phyloP scores from a whole-genome alignment of 2,113 vertebrate species.

The Paedocypris sp. region DNA sequence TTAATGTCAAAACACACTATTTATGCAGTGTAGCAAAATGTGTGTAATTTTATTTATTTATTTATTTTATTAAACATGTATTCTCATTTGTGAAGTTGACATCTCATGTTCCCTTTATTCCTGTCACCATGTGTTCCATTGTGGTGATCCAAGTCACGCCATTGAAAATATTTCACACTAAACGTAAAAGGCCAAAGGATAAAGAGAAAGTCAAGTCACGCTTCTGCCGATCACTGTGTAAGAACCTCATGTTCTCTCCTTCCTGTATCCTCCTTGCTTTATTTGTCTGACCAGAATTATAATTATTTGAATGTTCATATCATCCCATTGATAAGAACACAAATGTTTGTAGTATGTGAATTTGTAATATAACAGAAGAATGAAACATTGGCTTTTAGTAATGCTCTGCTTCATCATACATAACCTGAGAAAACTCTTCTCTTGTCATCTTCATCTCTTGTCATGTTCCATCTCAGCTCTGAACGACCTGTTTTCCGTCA shows the following conservation, averaged over 20 bases:
- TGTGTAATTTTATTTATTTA: background rate
- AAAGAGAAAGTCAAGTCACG: slow-evolving; percentile 99
- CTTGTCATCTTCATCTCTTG: slow-evolving; percentile 8
- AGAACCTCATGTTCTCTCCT: slow-evolving; percentile 68
- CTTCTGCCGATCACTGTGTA: slow-evolving; percentile 99
- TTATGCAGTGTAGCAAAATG: background rate
- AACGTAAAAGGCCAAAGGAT: slow-evolving; percentile 99
- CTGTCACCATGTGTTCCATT: slow-evolving; percentile 63
- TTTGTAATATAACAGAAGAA: too few relatives aligned
- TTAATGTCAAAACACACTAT: too few relatives aligned
- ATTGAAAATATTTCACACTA: slow-evolving; percentile 99
- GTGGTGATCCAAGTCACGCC: slow-evolving; percentile 70
- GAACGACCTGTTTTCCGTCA: slow-evolving; percentile 91
- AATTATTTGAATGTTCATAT: too few relatives aligned
- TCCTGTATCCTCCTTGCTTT: slow-evolving; percentile 29
- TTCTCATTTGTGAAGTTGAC: slow-evolving; percentile 33
- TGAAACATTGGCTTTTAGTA: background rate
- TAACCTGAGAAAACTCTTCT: background rate
- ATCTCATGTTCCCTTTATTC: slow-evolving; percentile 58
- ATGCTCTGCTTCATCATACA: too few relatives aligned
- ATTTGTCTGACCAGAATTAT: too few relatives aligned
- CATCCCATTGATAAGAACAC: too few relatives aligned
- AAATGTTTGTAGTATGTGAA: too few relatives aligned
- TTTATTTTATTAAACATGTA: too few relatives aligned
- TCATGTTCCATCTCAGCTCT: slow-evolving; percentile 77